These are phyloP conservation scores for Gerosis bhagava DNA, from an alignment of 2,888 invertebrate species.

Conservation along the genomic window DNA sequence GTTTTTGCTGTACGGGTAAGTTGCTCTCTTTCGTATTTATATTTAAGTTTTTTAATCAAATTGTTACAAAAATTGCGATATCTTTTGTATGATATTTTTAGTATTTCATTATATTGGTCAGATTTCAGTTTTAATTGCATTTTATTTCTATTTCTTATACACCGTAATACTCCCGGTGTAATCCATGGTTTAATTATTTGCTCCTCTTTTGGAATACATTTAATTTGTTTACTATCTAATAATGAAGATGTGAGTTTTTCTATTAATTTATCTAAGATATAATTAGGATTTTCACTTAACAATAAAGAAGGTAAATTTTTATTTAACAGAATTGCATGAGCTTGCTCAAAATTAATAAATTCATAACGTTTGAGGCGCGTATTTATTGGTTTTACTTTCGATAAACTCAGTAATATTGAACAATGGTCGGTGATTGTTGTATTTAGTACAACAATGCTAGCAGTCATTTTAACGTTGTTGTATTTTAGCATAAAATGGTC, in stretches of 20 bases:
- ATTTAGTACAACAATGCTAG: not conserved
- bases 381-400: not conserved
- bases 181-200: conserved; percentile 3
- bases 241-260: not conserved
- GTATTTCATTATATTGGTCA: conserved; percentile 1
- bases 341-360: conserved; percentile 3
- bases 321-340: not conserved
- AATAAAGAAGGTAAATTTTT: not conserved
- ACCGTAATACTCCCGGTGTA: not conserved
- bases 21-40: not conserved
- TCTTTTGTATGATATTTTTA: not conserved
- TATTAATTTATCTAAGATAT: not conserved
- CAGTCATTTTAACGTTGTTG: not conserved
- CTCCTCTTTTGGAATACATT: not conserved
- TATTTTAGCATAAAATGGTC: conserved; percentile 6
- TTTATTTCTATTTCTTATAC: conserved; percentile 5
- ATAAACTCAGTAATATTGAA: not conserved
- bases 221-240: not conserved
- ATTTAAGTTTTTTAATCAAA: conserved; percentile 4
- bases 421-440: conserved; percentile 9
- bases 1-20: not conserved
- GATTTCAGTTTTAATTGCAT: conserved; percentile 6
- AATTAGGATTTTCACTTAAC: not conserved
- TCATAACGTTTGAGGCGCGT: not conserved
- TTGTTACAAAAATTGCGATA: conserved; percentile 6